phyloP scores from a whole-genome alignment of 2,113 vertebrate species.

The Desmodus rotundus region DNA sequence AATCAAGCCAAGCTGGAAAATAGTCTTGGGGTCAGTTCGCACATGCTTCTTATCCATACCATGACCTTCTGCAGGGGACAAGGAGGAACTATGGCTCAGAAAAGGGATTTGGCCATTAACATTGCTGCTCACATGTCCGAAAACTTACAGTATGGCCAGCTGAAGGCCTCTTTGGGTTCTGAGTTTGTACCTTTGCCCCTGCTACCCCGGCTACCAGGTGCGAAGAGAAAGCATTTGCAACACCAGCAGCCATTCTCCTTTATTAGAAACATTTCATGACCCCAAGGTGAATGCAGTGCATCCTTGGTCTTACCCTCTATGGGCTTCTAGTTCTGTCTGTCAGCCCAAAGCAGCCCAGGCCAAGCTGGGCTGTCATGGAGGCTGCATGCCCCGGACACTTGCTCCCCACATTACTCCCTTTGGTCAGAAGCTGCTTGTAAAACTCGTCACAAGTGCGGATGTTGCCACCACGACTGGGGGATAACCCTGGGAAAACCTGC shows the following conservation, averaged over 20 bases:
- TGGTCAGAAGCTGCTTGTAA: neutral
- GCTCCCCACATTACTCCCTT: neutral
- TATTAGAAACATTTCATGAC: neutral
- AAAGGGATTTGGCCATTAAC: neutral
- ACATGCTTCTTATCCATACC: slow-evolving; percentile 7
- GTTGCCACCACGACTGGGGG: neutral
- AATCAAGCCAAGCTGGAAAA: slow-evolving; percentile 61
- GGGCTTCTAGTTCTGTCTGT: neutral
- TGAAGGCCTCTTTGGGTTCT: neutral
- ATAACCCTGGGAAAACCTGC: neutral
- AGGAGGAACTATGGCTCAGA: neutral
- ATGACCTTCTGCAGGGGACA: neutral
- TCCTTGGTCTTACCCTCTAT: neutral
- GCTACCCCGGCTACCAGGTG: neutral
- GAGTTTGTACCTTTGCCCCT: neutral
- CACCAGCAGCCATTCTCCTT: neutral
- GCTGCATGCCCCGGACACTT: neutral
- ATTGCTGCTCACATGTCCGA: neutral
- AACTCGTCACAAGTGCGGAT: neutral
- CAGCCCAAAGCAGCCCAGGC: neutral
- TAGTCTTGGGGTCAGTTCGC: slow-evolving; percentile 51
- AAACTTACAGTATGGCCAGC: neutral
- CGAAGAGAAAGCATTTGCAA: neutral
- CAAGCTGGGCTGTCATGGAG: neutral
- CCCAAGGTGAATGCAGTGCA: neutral